These are phyloP conservation scores for Plectus sambesii DNA, from an alignment of 1,140 invertebrate genomes.

Conservation along the genomic window DNA sequence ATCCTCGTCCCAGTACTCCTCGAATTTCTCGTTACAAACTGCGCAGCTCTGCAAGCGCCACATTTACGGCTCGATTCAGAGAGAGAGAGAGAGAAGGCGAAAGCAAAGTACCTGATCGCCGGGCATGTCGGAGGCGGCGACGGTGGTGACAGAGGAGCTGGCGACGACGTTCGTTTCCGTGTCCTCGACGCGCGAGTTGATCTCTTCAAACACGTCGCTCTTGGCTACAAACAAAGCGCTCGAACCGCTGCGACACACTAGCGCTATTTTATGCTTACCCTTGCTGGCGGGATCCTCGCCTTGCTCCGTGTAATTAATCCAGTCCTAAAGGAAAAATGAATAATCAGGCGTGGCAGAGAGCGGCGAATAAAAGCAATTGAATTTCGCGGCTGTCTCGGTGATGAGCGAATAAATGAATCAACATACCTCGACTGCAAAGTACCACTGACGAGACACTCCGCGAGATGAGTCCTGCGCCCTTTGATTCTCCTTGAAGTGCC, in stretches of 20 bases:
- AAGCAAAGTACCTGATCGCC: constrained; percentile 4
- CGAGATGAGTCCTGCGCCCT: constrained; percentile 11
- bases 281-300: too few species aligned
- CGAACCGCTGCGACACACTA: too few species aligned
- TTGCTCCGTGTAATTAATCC: constrained; percentile 27
- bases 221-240: too few species aligned
- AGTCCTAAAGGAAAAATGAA: constrained; percentile 18
- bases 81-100: too few species aligned
- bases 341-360: not conserved
- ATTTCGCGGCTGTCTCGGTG: too few species aligned
- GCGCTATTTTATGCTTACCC: too few species aligned
- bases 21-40: constrained; percentile 39
- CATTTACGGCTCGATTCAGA: too few species aligned
- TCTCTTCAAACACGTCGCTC: too few species aligned
- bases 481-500: constrained; percentile 30
- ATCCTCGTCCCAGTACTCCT: constrained; percentile 41
- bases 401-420: too few species aligned
- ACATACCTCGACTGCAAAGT: constrained; percentile 14
- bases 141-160: constrained; percentile 1
- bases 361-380: not conserved
- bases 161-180: constrained; percentile 3
- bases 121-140: constrained; percentile 9
- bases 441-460: constrained; percentile 19
- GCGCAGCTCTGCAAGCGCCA: constrained; percentile 33
- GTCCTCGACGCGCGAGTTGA: constrained; percentile 4